These are phyloP conservation scores for Sorex maritimensis DNA, from an alignment of 2,797 vertebrate species.

Conservation along the genomic window DNA sequence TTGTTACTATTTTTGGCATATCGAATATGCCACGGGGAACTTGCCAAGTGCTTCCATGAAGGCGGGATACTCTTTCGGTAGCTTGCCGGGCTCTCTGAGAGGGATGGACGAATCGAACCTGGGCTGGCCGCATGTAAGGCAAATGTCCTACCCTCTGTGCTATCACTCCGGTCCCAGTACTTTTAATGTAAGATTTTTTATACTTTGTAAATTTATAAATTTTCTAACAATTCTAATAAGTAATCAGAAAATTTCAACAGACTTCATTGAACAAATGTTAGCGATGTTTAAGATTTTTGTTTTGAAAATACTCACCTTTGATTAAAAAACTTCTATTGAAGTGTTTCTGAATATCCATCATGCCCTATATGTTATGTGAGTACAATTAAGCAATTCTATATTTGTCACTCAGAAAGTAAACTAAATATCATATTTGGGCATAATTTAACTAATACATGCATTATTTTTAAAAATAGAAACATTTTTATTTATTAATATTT, in stretches of 20 bases:
- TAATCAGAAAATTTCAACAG: constrained; percentile 73
- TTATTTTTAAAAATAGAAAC: background rate
- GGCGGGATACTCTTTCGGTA: no score
- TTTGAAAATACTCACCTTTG: constrained; percentile 28
- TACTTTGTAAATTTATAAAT: constrained; percentile 12
- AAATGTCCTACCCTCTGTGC: no score
- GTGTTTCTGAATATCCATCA: background rate
- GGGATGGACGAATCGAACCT: no score
- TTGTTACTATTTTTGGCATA: no score
- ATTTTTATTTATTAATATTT: no score
- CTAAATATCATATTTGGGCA: constrained; percentile 3
- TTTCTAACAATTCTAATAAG: constrained; percentile 23
- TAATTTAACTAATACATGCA: background rate
- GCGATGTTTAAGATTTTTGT: constrained; percentile 31
- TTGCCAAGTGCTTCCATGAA: no score
- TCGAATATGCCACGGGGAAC: no score
- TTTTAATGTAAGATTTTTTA: background rate
- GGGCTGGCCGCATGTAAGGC: no score
- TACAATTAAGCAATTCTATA: background rate
- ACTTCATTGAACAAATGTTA: constrained; percentile 3
- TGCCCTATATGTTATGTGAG: background rate
- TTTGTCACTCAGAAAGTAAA: constrained; percentile 34
- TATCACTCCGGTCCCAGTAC: no score
- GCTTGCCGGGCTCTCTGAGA: no score
- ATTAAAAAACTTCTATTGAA: background rate